A percentile compares a stretch with the other conserved stretches of the same genome.
Evolutionary conservation across 2,113 vertebrate species (phyloP).

Genomic region (Lycaon pictus): DNA sequence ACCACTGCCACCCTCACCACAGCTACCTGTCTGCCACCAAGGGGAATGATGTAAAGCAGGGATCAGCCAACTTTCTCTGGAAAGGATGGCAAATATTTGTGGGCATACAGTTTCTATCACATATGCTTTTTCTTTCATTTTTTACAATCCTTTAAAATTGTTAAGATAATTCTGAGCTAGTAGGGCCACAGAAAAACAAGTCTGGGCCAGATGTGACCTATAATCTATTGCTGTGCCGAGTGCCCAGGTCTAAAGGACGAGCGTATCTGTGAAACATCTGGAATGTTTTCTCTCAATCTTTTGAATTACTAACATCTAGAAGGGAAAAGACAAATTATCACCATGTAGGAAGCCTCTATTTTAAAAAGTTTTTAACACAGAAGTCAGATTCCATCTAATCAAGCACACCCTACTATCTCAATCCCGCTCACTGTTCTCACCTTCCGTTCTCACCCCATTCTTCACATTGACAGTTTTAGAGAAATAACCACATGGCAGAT

Average conservation of each 20-base stretch:
- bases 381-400: neutral
- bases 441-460: neutral
- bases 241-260: neutral
- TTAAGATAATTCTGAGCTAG: neutral
- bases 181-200: neutral
- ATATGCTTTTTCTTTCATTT: neutral
- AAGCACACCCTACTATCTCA: neutral
- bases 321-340: neutral
- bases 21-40: neutral
- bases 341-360: neutral
- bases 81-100: neutral
- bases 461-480: neutral
- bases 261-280: neutral
- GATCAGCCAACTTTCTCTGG: no score
- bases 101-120: neutral
- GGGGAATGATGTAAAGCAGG: rapidly evolving
- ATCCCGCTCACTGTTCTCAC: no score
- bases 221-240: rapidly evolving
- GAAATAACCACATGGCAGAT: neutral
- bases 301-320: neutral
- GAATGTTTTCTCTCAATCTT: neutral
- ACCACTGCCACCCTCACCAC: rapidly evolving
- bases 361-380: neutral
- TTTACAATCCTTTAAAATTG: neutral
- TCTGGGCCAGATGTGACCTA: neutral